Evolutionary conservation across 2,888 invertebrate genomes (phyloP), one percentile per base, ranked within the genome.

Genomic region (Drosophila rellima): DNA sequence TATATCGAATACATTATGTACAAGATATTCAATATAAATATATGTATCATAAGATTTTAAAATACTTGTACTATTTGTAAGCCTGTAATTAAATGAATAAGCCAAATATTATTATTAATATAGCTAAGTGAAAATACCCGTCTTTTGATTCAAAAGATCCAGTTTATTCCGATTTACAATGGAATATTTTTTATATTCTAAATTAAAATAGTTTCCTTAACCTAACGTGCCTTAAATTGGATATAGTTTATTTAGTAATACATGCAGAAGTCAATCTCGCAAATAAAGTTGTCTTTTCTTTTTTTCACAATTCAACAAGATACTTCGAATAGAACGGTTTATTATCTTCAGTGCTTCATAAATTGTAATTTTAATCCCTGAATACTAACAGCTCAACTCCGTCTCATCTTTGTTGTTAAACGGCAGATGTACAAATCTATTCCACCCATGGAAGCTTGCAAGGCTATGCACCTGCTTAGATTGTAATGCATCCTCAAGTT

Each of bases 21-120:
- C 31, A 56, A 56, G 10, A 52, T 33, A 47, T 31, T 42, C 15
- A 20, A 57, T 39, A 52, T 15, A 33, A 26, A 37, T 39, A 44
- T 3, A 26, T 33, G 31, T 35, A 60, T 13, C 20, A 23, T 51
- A 33, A 3, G 20, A 52, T 42, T 59, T 18, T 26, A 35, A 39
- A 55, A 37, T 37, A 45, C 31, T 17, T 20, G 18, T 33, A 42
- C 15, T 54, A 39, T 7, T 20, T 47, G 11, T 52, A 69, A 52
- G 47, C 44, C 10, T 51, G 7, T 73, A 67, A 62, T 15, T 31
- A 2, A 26, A 26, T 15, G n/a, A 13, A 7, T 69, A 65, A 70
- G 40, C 44, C 35, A 61, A 68, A 63, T 44, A 55, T 31, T 61
- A 63, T 11, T 10, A 73, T 72, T 66, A 67, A 65, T 29, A 33